Percentiles rank a stretch among this genome's conserved stretches.
phyloP scores from a whole-genome alignment of 2,797 vertebrate species.

The Moxostoma hubbsi region DNA sequence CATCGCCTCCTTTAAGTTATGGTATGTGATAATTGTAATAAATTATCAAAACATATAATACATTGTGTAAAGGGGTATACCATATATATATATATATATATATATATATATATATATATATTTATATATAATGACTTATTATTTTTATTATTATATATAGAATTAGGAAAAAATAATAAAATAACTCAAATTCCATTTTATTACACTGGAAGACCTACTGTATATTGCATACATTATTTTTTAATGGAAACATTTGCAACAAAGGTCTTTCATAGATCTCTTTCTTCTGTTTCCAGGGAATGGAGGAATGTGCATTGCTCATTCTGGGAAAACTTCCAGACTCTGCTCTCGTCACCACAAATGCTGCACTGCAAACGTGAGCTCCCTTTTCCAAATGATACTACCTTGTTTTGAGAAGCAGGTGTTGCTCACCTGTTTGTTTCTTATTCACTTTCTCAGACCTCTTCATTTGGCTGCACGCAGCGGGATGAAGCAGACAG shows the following conservation, averaged over 20 bases:
- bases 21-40: too few species aligned
- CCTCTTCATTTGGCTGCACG: constrained; percentile 93
- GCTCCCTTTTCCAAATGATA: constrained; percentile 53
- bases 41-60: too few species aligned
- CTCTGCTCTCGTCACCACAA: constrained; percentile 85
- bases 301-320: constrained; percentile 93
- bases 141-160: too few species aligned
- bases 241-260: not conserved
- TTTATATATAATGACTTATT: too few species aligned
- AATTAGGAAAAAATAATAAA: too few species aligned
- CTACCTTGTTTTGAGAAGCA: not conserved
- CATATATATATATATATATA: too few species aligned
- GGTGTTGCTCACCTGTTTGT: constrained; percentile 33
- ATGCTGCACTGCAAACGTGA: constrained; percentile 94
- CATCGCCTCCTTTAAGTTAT: too few species aligned
- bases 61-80: too few species aligned
- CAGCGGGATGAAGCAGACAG: constrained; percentile 91
- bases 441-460: constrained; percentile 66
- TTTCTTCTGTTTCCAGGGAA: constrained; percentile 76
- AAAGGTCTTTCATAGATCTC: not conserved
- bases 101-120: too few species aligned
- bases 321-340: constrained; percentile 93
- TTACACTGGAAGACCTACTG: too few species aligned
- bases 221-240: too few species aligned
- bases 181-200: too few species aligned